A percentile compares a stretch with the other conserved stretches of the same genome.
These are phyloP conservation scores for Panorpa germanica DNA, from an alignment of 2,888 invertebrate species.

Conservation along the genomic window DNA sequence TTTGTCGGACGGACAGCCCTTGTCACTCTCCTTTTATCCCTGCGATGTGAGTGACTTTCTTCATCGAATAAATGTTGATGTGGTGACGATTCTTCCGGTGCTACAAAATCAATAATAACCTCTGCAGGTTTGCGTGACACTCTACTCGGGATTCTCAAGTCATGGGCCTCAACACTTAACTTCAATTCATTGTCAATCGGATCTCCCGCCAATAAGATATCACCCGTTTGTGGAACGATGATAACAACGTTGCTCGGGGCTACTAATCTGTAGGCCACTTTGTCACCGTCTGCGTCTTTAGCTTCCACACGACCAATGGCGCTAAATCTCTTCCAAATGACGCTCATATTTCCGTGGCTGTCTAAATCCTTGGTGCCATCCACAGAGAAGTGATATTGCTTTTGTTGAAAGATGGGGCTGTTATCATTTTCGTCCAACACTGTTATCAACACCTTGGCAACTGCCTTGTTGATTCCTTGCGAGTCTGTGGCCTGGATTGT, in stretches of 20 bases:
- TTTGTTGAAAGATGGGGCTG: conserved; percentile 63
- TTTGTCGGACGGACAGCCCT: conserved; percentile 89
- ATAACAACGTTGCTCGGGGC: conserved; percentile 68
- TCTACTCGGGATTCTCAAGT: conserved; percentile 53
- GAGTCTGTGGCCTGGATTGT: conserved; percentile 65
- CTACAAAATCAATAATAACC: conserved; percentile 54
- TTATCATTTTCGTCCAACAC: conserved; percentile 86
- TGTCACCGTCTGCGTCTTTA: conserved; percentile 79
- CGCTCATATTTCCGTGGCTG: conserved; percentile 34
- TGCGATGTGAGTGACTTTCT: conserved; percentile 31
- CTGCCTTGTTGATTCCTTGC: conserved; percentile 61
- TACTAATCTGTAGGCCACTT: conserved; percentile 68
- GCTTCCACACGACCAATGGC: conserved; percentile 75
- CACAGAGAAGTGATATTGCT: conserved; percentile 58
- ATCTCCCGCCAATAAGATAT: conserved; percentile 65
- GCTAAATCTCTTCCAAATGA: conserved; percentile 58
- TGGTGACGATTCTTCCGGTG: conserved; percentile 27
- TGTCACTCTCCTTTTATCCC: conserved; percentile 62
- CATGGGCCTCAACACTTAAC: conserved; percentile 65
- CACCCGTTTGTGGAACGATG: conserved; percentile 85
- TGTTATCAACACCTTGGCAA: conserved; percentile 54
- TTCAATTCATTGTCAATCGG: conserved; percentile 49
- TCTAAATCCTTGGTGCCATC: conserved; percentile 39
- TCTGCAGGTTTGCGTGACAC: conserved; percentile 51
- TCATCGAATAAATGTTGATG: conserved; percentile 34